Conservation (phyloP, 2,113 vertebrate species). For the Sylvietta virens region DNA sequence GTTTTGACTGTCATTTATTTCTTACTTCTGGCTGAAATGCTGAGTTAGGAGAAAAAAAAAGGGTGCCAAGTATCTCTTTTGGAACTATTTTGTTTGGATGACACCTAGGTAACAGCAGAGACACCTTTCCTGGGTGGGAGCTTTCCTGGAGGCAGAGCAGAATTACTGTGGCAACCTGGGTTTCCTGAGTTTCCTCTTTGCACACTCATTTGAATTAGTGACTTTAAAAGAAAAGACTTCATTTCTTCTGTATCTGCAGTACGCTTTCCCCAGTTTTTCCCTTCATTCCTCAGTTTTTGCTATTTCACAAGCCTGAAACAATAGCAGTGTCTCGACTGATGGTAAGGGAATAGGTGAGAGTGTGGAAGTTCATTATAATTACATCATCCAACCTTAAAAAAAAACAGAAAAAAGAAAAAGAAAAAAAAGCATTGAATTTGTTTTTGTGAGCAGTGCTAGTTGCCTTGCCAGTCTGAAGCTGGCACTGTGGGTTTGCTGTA, state of each 20-base stretch:
- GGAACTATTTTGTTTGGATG: conserved; percentile 40
- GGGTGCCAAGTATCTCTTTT: neutral
- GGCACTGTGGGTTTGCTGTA: conserved; percentile 81
- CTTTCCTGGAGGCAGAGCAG: neutral
- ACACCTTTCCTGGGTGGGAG: conserved; percentile 46
- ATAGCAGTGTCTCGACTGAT: neutral
- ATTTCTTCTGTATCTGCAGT: conserved; percentile 22
- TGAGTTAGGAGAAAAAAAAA: conserved; percentile 6
- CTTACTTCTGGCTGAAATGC: neutral
- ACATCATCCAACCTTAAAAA: neutral
- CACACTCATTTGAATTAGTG: neutral
- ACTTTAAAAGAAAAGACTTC: conserved; percentile 8
- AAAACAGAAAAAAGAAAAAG: neutral
- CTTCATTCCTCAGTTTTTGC: neutral
- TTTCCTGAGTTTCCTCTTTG: neutral
- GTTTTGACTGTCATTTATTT: neutral
- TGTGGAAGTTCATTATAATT: neutral
- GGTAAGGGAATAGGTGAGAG: neutral
- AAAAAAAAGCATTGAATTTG: neutral
- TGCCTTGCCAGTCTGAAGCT: conserved; percentile 79
- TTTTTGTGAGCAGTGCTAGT: conserved; percentile 67
- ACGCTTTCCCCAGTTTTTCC: neutral
- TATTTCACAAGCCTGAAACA: neutral
- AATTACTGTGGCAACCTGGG: neutral
- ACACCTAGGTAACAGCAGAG: neutral